Evolutionary conservation across 2,888 invertebrate genomes (phyloP), one percentile per base, ranked within the genome.

Genomic region (Drosophila barbarae): DNA sequence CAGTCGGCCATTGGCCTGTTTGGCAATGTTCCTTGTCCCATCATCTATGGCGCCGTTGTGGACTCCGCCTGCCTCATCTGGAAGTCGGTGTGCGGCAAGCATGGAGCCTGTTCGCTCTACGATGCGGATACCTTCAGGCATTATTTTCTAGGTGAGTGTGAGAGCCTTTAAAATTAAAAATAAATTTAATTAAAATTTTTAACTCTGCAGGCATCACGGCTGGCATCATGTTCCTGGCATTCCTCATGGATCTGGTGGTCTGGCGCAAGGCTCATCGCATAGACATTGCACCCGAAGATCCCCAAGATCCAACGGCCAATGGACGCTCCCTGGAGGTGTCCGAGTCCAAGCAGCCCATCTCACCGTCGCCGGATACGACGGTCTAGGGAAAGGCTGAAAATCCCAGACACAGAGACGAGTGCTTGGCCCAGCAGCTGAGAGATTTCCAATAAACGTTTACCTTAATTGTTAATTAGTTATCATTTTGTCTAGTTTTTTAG

Each of bases 11-110:
- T 97, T 73, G 97, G 97, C 61, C 92, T 97, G 75, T 96, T 97
- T 90, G 97, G 96, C 77, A 97, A 97, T 90, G 96, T 97, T 86
- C 97, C 97, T 78, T 97, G 97, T 89, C 96, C 97, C n/a, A 96
- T 97, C 78, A 93, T 97, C 77, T 97, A 97, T 90, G 97, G 97
- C 67, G 95, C 95, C 42, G 95, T 97, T 5, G 95, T 97, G 58
- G 97, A 97, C 91, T 96, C 95, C 2, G 96, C 97, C 6, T 97
- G 97, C 88, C 92, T 96, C 34, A 93, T 96, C 77, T 95, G 97
- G 92, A 96, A 96, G 89, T 92, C 92, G 61, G 93, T 94, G 3
- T 96, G 96, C 88, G 95, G 94, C 44, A 92, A 94, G 84, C 91
- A 93, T 77, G 96, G 96, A 65, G 96, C 95, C 46, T 97, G 97